Evolutionary conservation across 1,140 invertebrate genomes (phyloP).

Genomic region (Zaprionus africanus): DNA sequence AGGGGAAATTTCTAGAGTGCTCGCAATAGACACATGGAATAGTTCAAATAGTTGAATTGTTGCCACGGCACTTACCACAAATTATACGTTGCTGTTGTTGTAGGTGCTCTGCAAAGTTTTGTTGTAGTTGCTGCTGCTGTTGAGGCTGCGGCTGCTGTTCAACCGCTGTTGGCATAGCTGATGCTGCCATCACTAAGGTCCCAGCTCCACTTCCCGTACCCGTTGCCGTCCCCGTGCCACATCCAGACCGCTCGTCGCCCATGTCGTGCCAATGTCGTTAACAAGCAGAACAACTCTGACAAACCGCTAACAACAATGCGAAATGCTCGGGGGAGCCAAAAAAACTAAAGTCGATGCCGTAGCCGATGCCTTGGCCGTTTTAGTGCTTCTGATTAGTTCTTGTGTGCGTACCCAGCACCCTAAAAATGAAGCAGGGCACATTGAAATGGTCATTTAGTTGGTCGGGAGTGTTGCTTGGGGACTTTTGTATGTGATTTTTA

Average conservation of each 20-base stretch:
- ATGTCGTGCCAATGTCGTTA: slow-evolving; percentile 62
- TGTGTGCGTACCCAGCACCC: slow-evolving; percentile 22
- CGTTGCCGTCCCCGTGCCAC: slow-evolving; percentile 7
- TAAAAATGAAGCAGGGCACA: slow-evolving; percentile 5
- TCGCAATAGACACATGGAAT: slow-evolving; percentile 56
- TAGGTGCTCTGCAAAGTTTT: slow-evolving; percentile 20
- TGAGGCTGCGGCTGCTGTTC: slow-evolving; percentile 26
- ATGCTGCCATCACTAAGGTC: slow-evolving; percentile 9
- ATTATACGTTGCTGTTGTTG: slow-evolving; percentile 43
- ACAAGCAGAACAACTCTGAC: slow-evolving; percentile 51
- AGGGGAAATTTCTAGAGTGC: slow-evolving; percentile 62
- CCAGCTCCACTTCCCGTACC: too few relatives aligned
- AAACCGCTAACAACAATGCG: slow-evolving; percentile 52
- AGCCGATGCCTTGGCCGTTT: slow-evolving; percentile 21
- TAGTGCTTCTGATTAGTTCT: slow-evolving; percentile 53
- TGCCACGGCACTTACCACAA: slow-evolving; percentile 70
- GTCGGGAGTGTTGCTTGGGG: background rate
- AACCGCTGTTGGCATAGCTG: slow-evolving; percentile 7
- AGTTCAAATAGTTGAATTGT: slow-evolving; percentile 72
- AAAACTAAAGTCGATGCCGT: slow-evolving; percentile 36
- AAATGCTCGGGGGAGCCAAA: slow-evolving; percentile 26
- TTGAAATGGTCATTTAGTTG: background rate
- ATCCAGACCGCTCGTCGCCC: slow-evolving; percentile 71
- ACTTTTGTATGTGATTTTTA: too few relatives aligned
- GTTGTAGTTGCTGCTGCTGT: slow-evolving; percentile 31